phyloP scores from a whole-genome alignment of 2,113 vertebrate genomes.

The Coturnix japonica region DNA sequence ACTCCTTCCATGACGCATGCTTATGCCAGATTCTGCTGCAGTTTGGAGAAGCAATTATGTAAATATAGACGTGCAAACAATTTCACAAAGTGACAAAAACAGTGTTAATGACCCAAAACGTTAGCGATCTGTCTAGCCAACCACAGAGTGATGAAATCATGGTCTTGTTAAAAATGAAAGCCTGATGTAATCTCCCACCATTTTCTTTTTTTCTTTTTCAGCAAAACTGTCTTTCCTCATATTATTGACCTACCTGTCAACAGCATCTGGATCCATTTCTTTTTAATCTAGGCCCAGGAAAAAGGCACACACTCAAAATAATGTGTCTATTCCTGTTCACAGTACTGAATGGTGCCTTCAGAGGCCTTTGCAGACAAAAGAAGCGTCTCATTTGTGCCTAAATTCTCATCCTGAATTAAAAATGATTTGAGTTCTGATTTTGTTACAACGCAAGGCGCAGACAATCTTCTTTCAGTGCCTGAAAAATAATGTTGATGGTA shows the following conservation, averaged over 20 bases:
- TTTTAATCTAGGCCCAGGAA: not conserved
- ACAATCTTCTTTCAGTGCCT: not conserved
- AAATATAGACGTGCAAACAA: constrained; percentile 67
- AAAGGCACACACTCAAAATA: not conserved
- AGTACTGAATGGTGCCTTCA: not conserved
- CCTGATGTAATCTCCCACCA: not conserved
- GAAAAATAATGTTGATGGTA: not conserved
- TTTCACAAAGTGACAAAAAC: constrained; percentile 59
- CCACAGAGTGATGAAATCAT: constrained; percentile 56
- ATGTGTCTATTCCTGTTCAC: not conserved
- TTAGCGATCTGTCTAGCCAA: constrained; percentile 22
- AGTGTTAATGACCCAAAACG: constrained; percentile 54
- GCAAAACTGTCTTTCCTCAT: not conserved
- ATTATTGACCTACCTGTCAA: not conserved
- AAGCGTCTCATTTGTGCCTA: not conserved
- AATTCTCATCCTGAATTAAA: not conserved
- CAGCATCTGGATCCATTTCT: not conserved
- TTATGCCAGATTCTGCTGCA: constrained; percentile 43
- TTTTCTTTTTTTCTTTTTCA: not conserved
- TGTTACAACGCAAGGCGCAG: not conserved
- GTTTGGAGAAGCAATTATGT: constrained; percentile 62
- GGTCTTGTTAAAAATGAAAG: constrained; percentile 48
- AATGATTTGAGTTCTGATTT: not conserved
- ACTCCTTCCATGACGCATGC: not conserved
- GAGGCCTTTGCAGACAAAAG: not conserved